Evolutionary conservation across 92 coral and sea anemone genomes (phyloP).

Genomic region (Umimayanthus kanabou): DNA sequence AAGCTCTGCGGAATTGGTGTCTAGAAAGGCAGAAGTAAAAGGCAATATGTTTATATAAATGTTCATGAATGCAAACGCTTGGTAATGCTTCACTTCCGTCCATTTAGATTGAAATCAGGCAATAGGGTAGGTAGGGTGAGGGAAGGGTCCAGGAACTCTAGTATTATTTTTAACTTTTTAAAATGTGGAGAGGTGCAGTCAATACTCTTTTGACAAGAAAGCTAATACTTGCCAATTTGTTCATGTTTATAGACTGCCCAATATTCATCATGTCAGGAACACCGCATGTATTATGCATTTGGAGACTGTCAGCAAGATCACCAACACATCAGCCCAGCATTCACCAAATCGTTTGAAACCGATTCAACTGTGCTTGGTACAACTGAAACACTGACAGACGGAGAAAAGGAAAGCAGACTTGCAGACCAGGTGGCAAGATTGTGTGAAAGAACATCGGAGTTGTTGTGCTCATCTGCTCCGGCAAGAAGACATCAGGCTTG

Average conservation of each 20-base stretch:
- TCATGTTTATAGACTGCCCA: not conserved
- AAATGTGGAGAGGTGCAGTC: not conserved
- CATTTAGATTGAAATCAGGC: no score
- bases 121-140: not conserved
- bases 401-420: not conserved
- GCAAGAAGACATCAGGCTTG: not conserved
- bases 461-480: not conserved
- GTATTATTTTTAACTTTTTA: no score
- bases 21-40: no score
- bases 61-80: no score
- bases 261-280: constrained; percentile 43
- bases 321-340: not conserved
- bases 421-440: not conserved
- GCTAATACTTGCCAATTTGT: not conserved
- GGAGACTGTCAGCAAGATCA: not conserved
- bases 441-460: not conserved
- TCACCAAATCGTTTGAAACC: not conserved
- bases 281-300: constrained; percentile 46
- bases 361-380: not conserved
- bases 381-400: not conserved
- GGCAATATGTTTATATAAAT: no score
- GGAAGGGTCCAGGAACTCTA: no score
- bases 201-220: no score
- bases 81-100: no score
- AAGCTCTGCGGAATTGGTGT: no score